These are phyloP conservation scores for Enchytraeus crypticus DNA, from an alignment of 2,888 invertebrate genomes.

Conservation along the genomic window DNA sequence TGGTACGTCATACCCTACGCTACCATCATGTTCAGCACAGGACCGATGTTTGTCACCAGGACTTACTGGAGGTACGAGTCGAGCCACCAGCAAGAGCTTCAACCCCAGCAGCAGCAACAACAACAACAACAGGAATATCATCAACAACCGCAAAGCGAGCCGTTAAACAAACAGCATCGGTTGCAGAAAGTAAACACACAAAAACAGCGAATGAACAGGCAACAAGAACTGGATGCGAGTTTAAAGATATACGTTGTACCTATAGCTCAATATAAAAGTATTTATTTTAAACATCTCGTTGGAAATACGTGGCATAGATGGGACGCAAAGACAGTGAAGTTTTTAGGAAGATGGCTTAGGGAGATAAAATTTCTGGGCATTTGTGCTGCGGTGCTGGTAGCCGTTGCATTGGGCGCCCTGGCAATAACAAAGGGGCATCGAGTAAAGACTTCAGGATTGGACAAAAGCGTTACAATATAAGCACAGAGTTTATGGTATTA, in stretches of 20 bases:
- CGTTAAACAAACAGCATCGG: too few species aligned
- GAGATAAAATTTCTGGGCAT: not conserved
- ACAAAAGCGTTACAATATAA: too few species aligned
- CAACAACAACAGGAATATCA: too few species aligned
- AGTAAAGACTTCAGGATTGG: too few species aligned
- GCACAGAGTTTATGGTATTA: too few species aligned
- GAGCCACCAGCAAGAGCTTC: too few species aligned
- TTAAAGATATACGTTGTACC: not conserved
- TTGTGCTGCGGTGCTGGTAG: not conserved
- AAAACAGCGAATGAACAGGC: not conserved
- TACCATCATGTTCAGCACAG: conserved; percentile 22
- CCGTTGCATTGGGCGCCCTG: too few species aligned
- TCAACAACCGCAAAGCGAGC: too few species aligned
- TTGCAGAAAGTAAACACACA: too few species aligned
- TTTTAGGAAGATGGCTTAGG: not conserved
- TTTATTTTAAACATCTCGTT: conserved; percentile 7
- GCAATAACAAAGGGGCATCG: too few species aligned
- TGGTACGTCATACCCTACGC: conserved; percentile 19
- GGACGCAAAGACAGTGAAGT: conserved; percentile 4
- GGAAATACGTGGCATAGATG: conserved; percentile 16
- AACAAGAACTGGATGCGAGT: not conserved
- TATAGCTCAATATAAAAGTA: not conserved
- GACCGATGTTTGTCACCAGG: conserved; percentile 20
- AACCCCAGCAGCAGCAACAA: too few species aligned
- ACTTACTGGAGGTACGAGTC: too few species aligned